These are phyloP conservation scores for Sylvia atricapilla DNA, from an alignment of 2,113 vertebrate genomes.

Conservation along the genomic window DNA sequence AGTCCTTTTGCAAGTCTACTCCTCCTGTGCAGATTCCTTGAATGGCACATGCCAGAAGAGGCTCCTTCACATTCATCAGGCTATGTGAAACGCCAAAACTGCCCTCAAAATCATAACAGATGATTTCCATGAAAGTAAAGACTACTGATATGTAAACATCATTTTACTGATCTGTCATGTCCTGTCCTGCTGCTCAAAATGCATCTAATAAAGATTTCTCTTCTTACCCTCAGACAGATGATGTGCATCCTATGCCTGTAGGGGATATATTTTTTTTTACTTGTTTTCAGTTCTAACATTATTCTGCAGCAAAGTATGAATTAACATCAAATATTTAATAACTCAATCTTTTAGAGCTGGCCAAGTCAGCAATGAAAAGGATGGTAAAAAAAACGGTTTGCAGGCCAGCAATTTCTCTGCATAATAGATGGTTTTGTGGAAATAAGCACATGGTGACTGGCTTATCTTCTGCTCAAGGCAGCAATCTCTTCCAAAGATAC, in stretches of 20 bases:
- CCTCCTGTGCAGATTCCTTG: accelerated
- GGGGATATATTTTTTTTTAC: not conserved
- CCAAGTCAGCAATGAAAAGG: not conserved
- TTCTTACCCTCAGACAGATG: not conserved
- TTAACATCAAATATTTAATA: not conserved
- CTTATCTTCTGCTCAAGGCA: not conserved
- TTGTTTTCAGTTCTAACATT: not conserved
- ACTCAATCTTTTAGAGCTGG: not conserved
- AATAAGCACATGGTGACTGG: not conserved
- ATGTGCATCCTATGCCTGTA: not conserved
- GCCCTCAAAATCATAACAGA: not conserved
- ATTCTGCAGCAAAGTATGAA: not conserved
- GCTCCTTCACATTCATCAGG: not conserved
- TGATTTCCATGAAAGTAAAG: not conserved
- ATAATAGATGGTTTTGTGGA: not conserved
- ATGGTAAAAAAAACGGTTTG: not conserved
- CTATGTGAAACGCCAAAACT: not conserved
- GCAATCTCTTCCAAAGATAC: not conserved
- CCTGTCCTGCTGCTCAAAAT: not conserved
- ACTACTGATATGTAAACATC: not conserved
- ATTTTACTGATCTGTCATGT: not conserved
- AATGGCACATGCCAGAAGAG: not conserved
- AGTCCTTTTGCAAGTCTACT: not conserved
- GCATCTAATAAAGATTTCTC: not conserved
- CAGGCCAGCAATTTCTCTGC: not conserved